Conservation (phyloP, 2,113 vertebrate species). For the Elachura formosa region DNA sequence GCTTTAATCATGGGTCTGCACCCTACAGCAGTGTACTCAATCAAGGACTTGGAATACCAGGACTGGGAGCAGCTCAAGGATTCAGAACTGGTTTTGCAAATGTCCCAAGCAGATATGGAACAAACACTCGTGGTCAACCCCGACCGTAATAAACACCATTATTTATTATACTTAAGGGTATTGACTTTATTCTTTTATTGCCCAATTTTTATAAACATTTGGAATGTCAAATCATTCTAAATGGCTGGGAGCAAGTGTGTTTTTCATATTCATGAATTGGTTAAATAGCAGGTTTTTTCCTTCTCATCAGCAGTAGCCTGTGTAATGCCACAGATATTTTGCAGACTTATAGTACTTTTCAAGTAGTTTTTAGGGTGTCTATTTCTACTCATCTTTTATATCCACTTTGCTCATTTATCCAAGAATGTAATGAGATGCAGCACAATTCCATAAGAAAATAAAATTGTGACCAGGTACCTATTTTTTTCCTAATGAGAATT, state of each 20-base stretch:
- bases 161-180: slow-evolving; percentile 68
- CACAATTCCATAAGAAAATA: not conserved
- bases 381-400: slow-evolving; percentile 43
- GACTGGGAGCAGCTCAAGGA: slow-evolving; percentile 73
- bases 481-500: not conserved
- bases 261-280: slow-evolving; percentile 55
- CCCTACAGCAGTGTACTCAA: slow-evolving; percentile 72
- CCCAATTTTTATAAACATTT: slow-evolving; percentile 57
- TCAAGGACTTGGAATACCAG: slow-evolving; percentile 72
- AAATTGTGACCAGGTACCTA: not conserved
- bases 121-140: slow-evolving; percentile 73
- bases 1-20: slow-evolving; percentile 75
- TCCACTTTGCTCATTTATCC: not conserved
- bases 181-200: slow-evolving; percentile 65
- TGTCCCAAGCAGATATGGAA: slow-evolving; percentile 76
- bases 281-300: not conserved
- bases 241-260: slow-evolving; percentile 54
- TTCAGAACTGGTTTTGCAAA: slow-evolving; percentile 83
- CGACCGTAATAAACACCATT: slow-evolving; percentile 72
- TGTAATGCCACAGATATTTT: slow-evolving; percentile 37
- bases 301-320: slow-evolving; percentile 3
- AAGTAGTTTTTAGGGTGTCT: slow-evolving; percentile 47
- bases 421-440: not conserved
- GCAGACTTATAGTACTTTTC: not conserved
- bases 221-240: slow-evolving; percentile 65